Conservation (phyloP, 2,888 invertebrate genomes). For the Drosophila colorata region DNA sequence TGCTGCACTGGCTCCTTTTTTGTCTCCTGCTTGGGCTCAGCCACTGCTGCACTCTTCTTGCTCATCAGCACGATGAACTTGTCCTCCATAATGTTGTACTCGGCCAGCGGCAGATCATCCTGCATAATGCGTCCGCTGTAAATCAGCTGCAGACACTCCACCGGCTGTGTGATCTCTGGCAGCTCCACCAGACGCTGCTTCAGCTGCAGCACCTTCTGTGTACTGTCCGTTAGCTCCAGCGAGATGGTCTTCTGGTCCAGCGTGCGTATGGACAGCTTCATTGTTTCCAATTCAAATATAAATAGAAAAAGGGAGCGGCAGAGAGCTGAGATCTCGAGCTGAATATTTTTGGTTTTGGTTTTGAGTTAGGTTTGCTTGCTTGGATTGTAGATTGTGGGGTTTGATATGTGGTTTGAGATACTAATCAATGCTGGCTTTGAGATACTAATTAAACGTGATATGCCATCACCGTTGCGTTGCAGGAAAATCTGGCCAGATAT, state of each 20-base stretch:
- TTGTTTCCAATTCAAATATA: slow-evolving; percentile 20
- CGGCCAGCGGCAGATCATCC: slow-evolving; percentile 92
- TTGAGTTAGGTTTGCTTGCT: background rate
- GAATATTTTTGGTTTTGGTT: background rate
- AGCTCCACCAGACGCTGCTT: slow-evolving; percentile 87
- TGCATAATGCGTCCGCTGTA: slow-evolving; percentile 97
- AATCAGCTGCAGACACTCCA: slow-evolving; percentile 95
- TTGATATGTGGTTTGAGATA: background rate
- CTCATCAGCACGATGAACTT: slow-evolving; percentile 99
- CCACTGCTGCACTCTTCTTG: slow-evolving; percentile 41
- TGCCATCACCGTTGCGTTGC: slow-evolving; percentile 42
- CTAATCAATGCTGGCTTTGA: slow-evolving; percentile 19
- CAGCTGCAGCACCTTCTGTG: slow-evolving; percentile 93
- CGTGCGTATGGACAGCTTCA: slow-evolving; percentile 94
- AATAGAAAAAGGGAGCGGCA: too few relatives aligned
- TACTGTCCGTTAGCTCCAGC: slow-evolving; percentile 92
- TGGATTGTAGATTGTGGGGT: background rate
- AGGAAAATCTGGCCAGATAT: slow-evolving; percentile 83
- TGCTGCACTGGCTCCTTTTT: background rate
- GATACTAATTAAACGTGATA: slow-evolving; percentile 38
- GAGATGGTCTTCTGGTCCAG: slow-evolving; percentile 96
- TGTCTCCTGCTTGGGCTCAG: background rate
- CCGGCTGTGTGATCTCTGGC: slow-evolving; percentile 86
- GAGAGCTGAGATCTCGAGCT: background rate
- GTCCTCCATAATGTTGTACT: slow-evolving; percentile 96